Base-by-base conservation (phyloP, 2,888 invertebrate species). In the Cosmorhoe ocellata region DNA sequence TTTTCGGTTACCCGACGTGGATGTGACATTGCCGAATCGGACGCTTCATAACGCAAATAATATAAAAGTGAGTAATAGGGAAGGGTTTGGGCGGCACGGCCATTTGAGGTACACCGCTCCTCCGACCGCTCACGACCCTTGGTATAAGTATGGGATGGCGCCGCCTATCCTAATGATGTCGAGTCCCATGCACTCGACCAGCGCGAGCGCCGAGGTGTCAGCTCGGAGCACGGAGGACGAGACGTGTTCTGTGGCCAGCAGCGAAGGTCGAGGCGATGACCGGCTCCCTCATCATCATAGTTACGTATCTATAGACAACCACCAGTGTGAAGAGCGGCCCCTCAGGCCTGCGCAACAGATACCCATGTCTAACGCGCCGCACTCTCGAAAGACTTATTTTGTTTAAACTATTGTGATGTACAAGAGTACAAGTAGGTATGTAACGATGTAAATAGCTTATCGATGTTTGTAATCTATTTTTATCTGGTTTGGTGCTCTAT, bases 1-100 rank as follows among this genome's bases (percentile, higher is more conserved):
- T 80, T 93, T 92, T 91, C 94, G 95, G 65, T 94, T 97, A 92
- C 96, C 96, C 62, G 95, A 96, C 80, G 94, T 95, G 66, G 91
- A 91, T 76, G 87, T 90, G 76, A 91, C 91, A 59, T 82, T 91
- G 54, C 91, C 92, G 64, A 90, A 91, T 83, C 91, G 91, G 84
- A 91, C 91, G 83, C 84, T 90, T 74, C 90, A 90, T 75, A 88
- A 83, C 60, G 81, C 90, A 57, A 88, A 85, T 76, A 89, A 86
- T 68, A 69, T 88, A 58, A 91, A 90, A 76, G 82, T 79, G 75
- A 74, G 79, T 71, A 86, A 87, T 61, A 79, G 89, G 66, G 90
- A 90, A 66, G 86, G 81, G 58, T 90, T 89, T 58, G 82, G 84
- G 42, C 79, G 91, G 56, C 90, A 90, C 64, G 90, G 90, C 59